Percentiles rank a stretch among this genome's conserved stretches.
These are phyloP conservation scores for Panthera tigris DNA, from an alignment of 2,113 vertebrate species.

Conservation along the genomic window DNA sequence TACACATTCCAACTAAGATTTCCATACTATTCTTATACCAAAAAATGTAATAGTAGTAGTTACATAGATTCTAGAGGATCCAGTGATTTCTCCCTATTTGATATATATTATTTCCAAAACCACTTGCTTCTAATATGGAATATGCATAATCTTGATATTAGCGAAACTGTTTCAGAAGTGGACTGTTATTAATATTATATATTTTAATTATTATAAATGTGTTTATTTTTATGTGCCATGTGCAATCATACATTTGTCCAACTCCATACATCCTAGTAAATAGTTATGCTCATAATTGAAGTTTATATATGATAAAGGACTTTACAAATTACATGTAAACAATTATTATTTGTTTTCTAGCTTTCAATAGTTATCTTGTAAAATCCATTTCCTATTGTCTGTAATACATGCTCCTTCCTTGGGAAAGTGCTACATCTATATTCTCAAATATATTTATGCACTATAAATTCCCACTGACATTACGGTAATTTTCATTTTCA, in stretches of 20 bases:
- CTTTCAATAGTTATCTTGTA: not conserved
- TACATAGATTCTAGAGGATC: not conserved
- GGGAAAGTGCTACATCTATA: not conserved
- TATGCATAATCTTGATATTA: not conserved
- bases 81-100: not conserved
- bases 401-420: not conserved
- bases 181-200: not conserved
- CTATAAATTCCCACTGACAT: not conserved
- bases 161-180: not conserved
- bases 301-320: not conserved
- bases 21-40: not conserved
- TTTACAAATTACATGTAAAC: not conserved
- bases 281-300: not conserved
- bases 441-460: not conserved
- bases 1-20: not conserved
- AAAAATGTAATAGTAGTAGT: not conserved
- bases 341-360: not conserved
- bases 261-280: not conserved
- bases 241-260: not conserved
- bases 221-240: not conserved
- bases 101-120: slow-evolving; percentile 8
- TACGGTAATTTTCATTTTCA: not conserved
- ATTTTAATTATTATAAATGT: not conserved
- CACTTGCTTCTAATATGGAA: slow-evolving; percentile 8
- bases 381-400: not conserved